Evolutionary conservation across 2,113 vertebrate genomes (phyloP), one percentile per base, ranked within the genome.

Genomic region (Falco punctatus): DNA sequence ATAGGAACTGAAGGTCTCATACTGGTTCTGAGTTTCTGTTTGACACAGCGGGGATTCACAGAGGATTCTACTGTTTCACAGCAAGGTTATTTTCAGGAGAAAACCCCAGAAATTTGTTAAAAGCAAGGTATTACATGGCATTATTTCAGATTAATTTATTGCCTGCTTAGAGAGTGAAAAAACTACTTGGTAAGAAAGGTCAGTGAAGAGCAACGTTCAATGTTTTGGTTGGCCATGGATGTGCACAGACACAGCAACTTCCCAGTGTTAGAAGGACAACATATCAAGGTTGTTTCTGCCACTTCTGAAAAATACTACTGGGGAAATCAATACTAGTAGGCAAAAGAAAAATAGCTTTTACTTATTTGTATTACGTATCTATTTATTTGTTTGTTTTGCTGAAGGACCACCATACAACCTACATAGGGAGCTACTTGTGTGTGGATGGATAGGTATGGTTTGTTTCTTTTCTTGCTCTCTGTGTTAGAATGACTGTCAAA

Each of bases 181-280:
- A 32, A 5, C 6, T 35, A 6, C 22, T 35, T 71, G 16, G 7
- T 35, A 66, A 78, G 49, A 44, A 44, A 70, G 26, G n/a, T 14
- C 44, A 46, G 15, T 9, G n/a, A 46, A 11, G 42, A 88, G 33
- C 35, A 44, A 42, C 9, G 13, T 4, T 11, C 13, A 46, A 10
- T 0, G 0, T 49, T 66, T 59, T 28, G 40, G 9, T 7, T 72
- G 28, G 26, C 11, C 32, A 1, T 5, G 33, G 30, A 35, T 3
- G 5, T 51, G 20, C 30, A 40, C 18, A 4, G 10, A 33, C 3
- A 27, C 1, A 58, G 22, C 12, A 78, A 51, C 23, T 66, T 33
- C 7, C n/a, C 9, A 5, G 19, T 26, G 64, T 48, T 30, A 30
- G 71, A 75, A 79, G 23, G 44, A 81, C 71, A 70, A 61, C 5